phyloP scores from a whole-genome alignment of 2,888 invertebrate genomes.

The Aphelenchoides bicaudatus region DNA sequence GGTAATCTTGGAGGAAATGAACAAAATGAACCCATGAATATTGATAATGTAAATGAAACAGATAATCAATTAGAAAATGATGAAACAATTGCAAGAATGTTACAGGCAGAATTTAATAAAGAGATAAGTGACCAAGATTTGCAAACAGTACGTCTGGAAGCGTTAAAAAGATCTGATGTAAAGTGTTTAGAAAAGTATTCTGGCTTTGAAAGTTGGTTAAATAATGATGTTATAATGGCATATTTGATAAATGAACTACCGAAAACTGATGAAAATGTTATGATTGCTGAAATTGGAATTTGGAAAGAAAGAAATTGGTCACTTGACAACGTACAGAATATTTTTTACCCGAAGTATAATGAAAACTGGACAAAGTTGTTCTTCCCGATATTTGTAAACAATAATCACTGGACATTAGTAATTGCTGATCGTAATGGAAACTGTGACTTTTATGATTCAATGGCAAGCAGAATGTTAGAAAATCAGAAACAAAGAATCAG shows the following conservation, averaged over 20 bases:
- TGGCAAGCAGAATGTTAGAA: background rate
- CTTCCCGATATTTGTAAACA: background rate
- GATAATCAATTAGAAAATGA: no score
- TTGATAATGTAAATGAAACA: no score
- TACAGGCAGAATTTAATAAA: no score
- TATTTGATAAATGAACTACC: background rate
- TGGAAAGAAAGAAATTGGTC: background rate
- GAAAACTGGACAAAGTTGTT: background rate
- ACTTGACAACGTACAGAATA: background rate
- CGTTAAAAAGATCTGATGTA: background rate
- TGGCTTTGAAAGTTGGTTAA: background rate
- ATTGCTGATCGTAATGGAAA: background rate
- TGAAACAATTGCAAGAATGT: no score
- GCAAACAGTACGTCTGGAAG: background rate
- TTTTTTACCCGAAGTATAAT: background rate
- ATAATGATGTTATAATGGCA: background rate
- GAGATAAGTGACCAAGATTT: background rate
- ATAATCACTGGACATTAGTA: conserved; percentile 1
- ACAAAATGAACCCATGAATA: no score
- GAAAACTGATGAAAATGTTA: background rate
- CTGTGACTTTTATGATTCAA: background rate
- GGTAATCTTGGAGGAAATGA: no score
- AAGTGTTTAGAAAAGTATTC: background rate
- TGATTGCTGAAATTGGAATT: background rate
- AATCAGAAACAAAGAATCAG: background rate